These are phyloP conservation scores for Archocentrus centrarchus DNA, from an alignment of 2,113 vertebrate species.

Conservation along the genomic window DNA sequence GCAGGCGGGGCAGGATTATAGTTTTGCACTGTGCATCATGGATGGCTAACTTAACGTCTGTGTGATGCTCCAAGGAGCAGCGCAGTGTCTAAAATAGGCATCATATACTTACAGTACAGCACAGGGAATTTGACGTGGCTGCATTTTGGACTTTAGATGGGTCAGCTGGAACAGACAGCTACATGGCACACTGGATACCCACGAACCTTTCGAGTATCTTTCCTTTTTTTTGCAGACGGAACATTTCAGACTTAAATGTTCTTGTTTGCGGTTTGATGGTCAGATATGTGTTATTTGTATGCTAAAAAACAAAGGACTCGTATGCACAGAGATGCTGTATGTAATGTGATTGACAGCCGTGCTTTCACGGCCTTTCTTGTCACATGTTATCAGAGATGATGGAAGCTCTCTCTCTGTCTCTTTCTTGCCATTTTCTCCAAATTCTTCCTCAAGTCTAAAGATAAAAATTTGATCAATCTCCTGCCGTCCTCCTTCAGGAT, in stretches of 20 bases:
- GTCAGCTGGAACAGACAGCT: neutral
- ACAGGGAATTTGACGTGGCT: neutral
- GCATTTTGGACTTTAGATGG: neutral
- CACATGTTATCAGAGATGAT: conserved; percentile 41
- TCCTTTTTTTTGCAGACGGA: neutral
- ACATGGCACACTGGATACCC: neutral
- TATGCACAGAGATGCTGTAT: conserved; percentile 11
- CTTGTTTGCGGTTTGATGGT: neutral
- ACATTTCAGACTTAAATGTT: neutral
- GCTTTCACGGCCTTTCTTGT: conserved; percentile 60
- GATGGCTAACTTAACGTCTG: neutral
- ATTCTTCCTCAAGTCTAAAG: neutral
- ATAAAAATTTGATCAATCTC: conserved; percentile 14
- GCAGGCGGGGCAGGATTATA: neutral
- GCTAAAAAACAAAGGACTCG: neutral
- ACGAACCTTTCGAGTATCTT: neutral
- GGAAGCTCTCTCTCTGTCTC: neutral
- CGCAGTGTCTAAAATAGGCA: neutral
- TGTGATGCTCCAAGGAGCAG: neutral
- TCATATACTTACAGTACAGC: neutral
- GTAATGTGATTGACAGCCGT: conserved; percentile 46
- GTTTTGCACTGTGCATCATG: neutral
- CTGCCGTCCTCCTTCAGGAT: neutral
- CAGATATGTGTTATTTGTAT: neutral
- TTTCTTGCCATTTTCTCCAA: neutral